Conservation (phyloP, 2,888 invertebrate genomes). For the Tetramorium bicarinatum region DNA sequence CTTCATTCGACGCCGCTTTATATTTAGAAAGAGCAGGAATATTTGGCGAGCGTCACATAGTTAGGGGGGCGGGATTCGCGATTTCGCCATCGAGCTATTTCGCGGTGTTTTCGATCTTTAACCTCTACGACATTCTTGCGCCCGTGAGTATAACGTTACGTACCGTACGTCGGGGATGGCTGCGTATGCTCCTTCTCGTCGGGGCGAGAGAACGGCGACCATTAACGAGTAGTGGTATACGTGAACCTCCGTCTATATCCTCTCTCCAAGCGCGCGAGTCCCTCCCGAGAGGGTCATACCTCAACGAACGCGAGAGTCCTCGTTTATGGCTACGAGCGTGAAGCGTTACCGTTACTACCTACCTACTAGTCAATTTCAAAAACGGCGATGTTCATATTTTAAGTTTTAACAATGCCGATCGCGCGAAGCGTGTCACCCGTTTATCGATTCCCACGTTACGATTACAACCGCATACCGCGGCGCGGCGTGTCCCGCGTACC, state of each 20-base stretch:
- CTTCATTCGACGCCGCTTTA: conserved; percentile 37
- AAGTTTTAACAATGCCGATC: conserved; percentile 35
- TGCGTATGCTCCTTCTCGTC: neutral
- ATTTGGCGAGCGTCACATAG: conserved; percentile 39
- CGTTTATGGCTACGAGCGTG: conserved; percentile 55
- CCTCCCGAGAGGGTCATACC: conserved; percentile 66
- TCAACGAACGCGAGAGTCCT: conserved; percentile 63
- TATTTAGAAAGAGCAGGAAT: conserved; percentile 17
- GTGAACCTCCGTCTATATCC: conserved; percentile 43
- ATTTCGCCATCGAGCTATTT: neutral
- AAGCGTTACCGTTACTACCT: conserved; percentile 17
- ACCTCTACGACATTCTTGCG: conserved; percentile 6
- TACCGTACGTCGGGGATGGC: neutral
- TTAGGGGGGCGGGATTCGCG: conserved; percentile 9
- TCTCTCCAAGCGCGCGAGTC: conserved; percentile 39
- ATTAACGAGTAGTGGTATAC: conserved; percentile 48
- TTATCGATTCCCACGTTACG: conserved; percentile 29
- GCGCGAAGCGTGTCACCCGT: neutral
- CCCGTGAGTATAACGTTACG: neutral
- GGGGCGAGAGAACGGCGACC: conserved; percentile 34
- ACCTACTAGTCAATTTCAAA: conserved; percentile 36
- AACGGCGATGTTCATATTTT: conserved; percentile 36
- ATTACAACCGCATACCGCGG: conserved; percentile 4
- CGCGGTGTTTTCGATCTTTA: conserved; percentile 29
- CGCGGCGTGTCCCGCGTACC: neutral